Base-by-base conservation (phyloP, 2,113 vertebrate genomes). In the Anolis carolinensis region DNA sequence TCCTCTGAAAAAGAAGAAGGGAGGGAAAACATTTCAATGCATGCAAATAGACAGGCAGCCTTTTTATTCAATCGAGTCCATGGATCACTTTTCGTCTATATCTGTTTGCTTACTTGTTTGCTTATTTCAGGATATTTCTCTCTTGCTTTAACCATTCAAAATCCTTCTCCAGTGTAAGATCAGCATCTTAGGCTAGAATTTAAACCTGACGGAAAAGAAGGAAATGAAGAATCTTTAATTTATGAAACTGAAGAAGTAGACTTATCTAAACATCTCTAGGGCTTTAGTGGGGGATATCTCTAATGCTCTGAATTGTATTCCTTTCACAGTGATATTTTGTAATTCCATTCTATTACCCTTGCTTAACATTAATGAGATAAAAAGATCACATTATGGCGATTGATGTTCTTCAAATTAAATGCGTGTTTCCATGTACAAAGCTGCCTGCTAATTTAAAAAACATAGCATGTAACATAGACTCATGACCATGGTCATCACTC, bases 391-490 rank as follows among this genome's bases (percentile, higher is more conserved):
- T 97, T 97, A 97, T 95, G 94, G 97, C 95, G 94, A 97, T 97
- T 97, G 97, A 97, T 97, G 97, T 97, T 97, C 97, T 97, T 96
- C 96, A 97, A 96, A 97, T 97, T 97, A 97, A 97, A 97, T 97
- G 97, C 97, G 97, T 96, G 95, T 97, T 97, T 98, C 96, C 96
- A 96, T 96, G 96, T 97, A 96, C 95, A 96, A 96, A 98, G 97
- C 98, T 97, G 98, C 97, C 98, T 98, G 97, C 97, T 98, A 97
- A 97, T 97, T 98, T 97, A 95, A 96, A 97, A 97, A 97, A 97
- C 97, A 97, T 97, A 97, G 96, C 96, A 96, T 97, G 96, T 97
- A 97, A 97, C 97, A 97, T 96, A 97, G 96, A 97, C 96, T 96
- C 97, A 97, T 96, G 97, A 97, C 96, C 97, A 97, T 94, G 96